Evolutionary conservation across 2,888 invertebrate genomes (phyloP).

Genomic region (Agrotis puta): DNA sequence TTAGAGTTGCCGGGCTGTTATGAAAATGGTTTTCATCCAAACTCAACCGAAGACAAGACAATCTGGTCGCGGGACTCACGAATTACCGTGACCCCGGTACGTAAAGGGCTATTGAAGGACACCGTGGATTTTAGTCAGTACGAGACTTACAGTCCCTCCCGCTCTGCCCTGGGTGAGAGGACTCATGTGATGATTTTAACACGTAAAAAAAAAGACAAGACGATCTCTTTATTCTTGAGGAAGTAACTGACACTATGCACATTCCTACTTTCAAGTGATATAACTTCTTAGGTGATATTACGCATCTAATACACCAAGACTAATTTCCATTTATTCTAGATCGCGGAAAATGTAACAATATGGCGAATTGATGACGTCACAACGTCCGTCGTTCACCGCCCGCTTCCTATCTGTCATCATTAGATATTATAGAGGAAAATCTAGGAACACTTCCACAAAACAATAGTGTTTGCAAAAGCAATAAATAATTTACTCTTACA

Average conservation of each 20-base stretch:
- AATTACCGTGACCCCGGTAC: too few relatives aligned
- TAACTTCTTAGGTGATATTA: neutral
- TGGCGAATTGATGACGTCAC: conserved; percentile 34
- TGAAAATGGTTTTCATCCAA: too few relatives aligned
- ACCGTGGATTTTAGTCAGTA: too few relatives aligned
- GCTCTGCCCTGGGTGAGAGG: too few relatives aligned
- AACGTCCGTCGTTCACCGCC: conserved; percentile 30
- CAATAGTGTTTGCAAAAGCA: conserved; percentile 42
- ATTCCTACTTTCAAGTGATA: conserved; percentile 5
- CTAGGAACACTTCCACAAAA: conserved; percentile 39
- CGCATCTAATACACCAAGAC: neutral
- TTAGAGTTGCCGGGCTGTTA: too few relatives aligned
- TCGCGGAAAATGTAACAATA: conserved; percentile 31
- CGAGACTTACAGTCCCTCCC: too few relatives aligned
- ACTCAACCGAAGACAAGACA: too few relatives aligned
- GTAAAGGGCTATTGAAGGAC: too few relatives aligned
- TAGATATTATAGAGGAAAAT: conserved; percentile 7
- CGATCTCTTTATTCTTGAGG: neutral
- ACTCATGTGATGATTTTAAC: too few relatives aligned
- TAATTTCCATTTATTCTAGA: conserved; percentile 19
- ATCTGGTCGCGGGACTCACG: too few relatives aligned
- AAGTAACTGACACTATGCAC: neutral
- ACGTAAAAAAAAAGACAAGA: too few relatives aligned
- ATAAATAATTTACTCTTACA: conserved; percentile 41
- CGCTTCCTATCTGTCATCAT: conserved; percentile 54